Percentiles rank a stretch among this genome's conserved stretches.
Conservation (phyloP, 2,797 vertebrate genomes). For the Crocodylus rhombifer region DNA sequence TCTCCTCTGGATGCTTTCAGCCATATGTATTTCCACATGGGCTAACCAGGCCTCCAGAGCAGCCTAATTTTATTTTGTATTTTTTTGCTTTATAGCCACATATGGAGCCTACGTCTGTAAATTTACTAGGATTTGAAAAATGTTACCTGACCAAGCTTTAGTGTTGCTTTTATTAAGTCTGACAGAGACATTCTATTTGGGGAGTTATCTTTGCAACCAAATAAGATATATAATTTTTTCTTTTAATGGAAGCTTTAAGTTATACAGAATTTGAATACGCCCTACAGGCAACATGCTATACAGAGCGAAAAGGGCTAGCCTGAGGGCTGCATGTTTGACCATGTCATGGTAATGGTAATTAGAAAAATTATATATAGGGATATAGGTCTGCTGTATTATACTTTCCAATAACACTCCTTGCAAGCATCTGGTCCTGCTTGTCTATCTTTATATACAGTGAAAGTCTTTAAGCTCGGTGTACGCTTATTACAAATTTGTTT, state of each 20-base stretch:
- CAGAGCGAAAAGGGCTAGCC: not conserved
- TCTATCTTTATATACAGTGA: too few relatives aligned
- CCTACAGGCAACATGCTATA: not conserved
- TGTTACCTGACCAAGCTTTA: not conserved
- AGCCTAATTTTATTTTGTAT: not conserved
- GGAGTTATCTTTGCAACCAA: not conserved
- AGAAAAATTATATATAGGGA: not conserved
- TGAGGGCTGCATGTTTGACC: not conserved
- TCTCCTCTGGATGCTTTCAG: not conserved
- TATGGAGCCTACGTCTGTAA: not conserved
- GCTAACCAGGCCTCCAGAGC: not conserved
- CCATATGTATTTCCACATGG: not conserved
- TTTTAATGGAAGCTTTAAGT: not conserved
- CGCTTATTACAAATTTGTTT: too few relatives aligned
- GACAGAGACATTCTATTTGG: not conserved
- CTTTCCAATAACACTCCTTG: not conserved
- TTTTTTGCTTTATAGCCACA: not conserved
- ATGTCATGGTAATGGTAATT: not conserved
- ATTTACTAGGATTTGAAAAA: not conserved
- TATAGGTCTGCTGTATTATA: not conserved
- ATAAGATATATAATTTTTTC: too few relatives aligned
- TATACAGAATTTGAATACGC: not conserved
- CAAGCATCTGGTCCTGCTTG: too few relatives aligned
- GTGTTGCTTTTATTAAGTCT: not conserved
- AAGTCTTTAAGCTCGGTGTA: too few relatives aligned